Percentiles rank a stretch among this genome's conserved stretches.
These are phyloP conservation scores for Acromyrmex heyeri DNA, from an alignment of 1,140 invertebrate species.

Conservation along the genomic window DNA sequence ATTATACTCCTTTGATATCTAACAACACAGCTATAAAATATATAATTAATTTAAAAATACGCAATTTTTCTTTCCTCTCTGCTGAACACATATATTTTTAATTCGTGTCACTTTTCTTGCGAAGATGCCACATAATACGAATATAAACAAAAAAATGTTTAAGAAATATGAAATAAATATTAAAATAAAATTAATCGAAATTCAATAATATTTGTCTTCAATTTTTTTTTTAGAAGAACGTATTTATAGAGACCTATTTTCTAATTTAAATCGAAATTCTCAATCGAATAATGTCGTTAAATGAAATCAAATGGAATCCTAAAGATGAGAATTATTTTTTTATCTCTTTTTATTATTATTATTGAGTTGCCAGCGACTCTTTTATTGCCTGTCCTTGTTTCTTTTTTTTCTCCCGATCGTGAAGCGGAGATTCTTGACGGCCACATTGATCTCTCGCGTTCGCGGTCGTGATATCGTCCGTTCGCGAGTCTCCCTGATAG, in stretches of 20 bases:
- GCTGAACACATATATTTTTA: no score
- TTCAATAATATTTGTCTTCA: not conserved
- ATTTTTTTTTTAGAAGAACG: not conserved
- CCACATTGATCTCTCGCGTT: slow-evolving; percentile 41
- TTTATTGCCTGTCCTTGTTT: not conserved
- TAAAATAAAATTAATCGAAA: not conserved
- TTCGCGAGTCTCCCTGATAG: slow-evolving; percentile 33
- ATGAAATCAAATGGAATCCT: not conserved
- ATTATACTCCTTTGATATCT: no score
- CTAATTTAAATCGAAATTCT: not conserved
- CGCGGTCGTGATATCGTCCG: slow-evolving; percentile 15
- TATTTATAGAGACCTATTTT: not conserved
- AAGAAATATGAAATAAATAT: not conserved
- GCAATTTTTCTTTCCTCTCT: no score
- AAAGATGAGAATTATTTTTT: not conserved
- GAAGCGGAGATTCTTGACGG: slow-evolving; percentile 38
- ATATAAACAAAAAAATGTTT: not conserved
- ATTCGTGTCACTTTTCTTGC: no score
- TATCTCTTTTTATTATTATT: not conserved
- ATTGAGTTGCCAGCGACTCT: not conserved
- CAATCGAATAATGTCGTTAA: not conserved
- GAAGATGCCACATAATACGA: not conserved
- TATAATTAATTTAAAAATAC: no score
- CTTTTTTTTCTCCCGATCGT: not conserved
- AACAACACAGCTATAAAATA: no score